A percentile compares a stretch with the other conserved stretches of the same genome.
These are phyloP conservation scores for Sepiola atlantica DNA, from an alignment of 2,888 invertebrate genomes.

Conservation along the genomic window DNA sequence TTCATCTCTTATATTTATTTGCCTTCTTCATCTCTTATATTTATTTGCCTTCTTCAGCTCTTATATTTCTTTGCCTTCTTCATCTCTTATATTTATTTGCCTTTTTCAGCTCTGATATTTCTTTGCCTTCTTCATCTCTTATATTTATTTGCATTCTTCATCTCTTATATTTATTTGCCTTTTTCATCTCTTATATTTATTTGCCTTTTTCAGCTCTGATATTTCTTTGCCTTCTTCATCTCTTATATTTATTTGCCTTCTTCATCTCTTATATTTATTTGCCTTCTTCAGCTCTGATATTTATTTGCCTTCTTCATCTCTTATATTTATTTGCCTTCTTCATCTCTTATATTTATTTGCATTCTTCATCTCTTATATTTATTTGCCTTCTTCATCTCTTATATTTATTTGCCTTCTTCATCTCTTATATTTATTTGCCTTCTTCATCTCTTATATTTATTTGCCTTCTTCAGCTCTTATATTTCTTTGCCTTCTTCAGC, in stretches of 20 bases:
- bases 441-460: too few relatives aligned
- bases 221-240: too few relatives aligned
- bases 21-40: too few relatives aligned
- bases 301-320: neutral
- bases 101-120: neutral
- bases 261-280: neutral
- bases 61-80: too few relatives aligned
- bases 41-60: too few relatives aligned
- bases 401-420: neutral
- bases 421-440: neutral
- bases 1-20: neutral
- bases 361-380: too few relatives aligned
- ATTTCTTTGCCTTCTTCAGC: neutral
- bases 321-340: neutral
- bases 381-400: neutral
- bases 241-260: too few relatives aligned
- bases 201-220: neutral
- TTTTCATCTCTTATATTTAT: too few relatives aligned
- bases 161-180: too few relatives aligned
- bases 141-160: too few relatives aligned
- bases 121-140: too few relatives aligned
- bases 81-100: neutral
- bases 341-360: neutral
- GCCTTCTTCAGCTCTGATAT: neutral
- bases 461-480: too few relatives aligned